Evolutionary conservation across 2,797 vertebrate genomes (phyloP), one percentile per base, ranked within the genome.

Genomic region (Pseudochirops corinnae): DNA sequence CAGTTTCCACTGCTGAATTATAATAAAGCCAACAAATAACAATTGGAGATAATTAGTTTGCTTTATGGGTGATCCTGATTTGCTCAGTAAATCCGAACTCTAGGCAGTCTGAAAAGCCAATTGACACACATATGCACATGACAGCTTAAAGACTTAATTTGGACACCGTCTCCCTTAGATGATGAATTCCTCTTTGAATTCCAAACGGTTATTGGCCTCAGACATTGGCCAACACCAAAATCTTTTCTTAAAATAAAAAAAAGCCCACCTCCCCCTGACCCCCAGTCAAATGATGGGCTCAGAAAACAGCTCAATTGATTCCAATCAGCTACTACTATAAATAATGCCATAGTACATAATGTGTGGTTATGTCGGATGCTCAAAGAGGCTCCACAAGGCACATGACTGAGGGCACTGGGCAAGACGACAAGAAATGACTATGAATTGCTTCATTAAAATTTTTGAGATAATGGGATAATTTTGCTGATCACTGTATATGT

Each of bases 301-400:
- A 93, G 90, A 82, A 91, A 93, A 96, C 26, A 95, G 90, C 24
- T 14, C 58, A 92, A 93, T 87, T 87, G 39, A 60, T 93, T 92
- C 90, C 94, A 97, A 93, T 92, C 62, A 95, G 90, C 13, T 50
- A 56, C 26, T 74, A 33, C 58, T 93, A 93, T 52, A 94, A 90
- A 46, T 87, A 94, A 12, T 53, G 92, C 55, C 24, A 60, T 91
- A 90, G 16, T 52, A 60, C 95, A 95, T 94, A 55, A 74, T 0
- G 56, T 93, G n/a, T 92, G 91, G 94, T 91, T 91, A 55, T 94
- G 95, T 95, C 92, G 96, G 93, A 90, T 3, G 93, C 50, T 28
- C 55, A 82, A 16, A 90, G 46, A 52, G 55, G 87, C 92, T 93
- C 55, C 33, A 10, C 52, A 16, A 60, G 46, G 56, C 57, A 96